A percentile compares a stretch with the other conserved stretches of the same genome.
Conservation (phyloP, 2,113 vertebrate genomes). For the Protobothrops flavoviridis region DNA sequence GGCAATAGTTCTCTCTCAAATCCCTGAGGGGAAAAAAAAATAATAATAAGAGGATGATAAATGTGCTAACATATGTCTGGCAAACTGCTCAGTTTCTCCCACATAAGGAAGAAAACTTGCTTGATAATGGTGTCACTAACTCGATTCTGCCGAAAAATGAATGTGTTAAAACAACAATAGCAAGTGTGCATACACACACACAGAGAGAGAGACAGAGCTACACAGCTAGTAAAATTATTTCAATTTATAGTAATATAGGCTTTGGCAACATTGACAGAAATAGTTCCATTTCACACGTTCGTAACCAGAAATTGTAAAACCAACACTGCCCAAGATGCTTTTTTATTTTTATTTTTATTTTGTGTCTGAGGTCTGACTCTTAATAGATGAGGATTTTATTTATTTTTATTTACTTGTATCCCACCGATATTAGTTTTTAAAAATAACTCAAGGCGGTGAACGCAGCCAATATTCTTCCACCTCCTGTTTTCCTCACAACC, state of each 20-base stretch:
- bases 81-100: constrained; percentile 26
- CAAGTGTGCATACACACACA: neutral
- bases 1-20: constrained; percentile 93
- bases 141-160: constrained; percentile 20
- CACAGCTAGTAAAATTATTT: constrained; percentile 4
- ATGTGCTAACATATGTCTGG: constrained; percentile 45
- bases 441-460: no score
- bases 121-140: constrained; percentile 6
- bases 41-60: constrained; percentile 37
- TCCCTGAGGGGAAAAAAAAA: constrained; percentile 73
- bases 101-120: constrained; percentile 26
- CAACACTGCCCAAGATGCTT: neutral
- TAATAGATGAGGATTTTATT: neutral
- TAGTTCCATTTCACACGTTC: constrained; percentile 31
- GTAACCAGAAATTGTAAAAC: neutral
- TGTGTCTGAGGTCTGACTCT: neutral
- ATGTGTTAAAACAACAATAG: neutral
- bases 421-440: no score
- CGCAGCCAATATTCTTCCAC: no score
- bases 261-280: constrained; percentile 31
- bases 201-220: neutral
- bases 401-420: no score
- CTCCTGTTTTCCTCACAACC: no score
- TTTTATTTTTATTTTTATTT: neutral
- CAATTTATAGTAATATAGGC: neutral